Evolutionary conservation across 2,797 vertebrate species (phyloP), one percentile per base, ranked within the genome.

Genomic region (Kryptopterus vitreolus): DNA sequence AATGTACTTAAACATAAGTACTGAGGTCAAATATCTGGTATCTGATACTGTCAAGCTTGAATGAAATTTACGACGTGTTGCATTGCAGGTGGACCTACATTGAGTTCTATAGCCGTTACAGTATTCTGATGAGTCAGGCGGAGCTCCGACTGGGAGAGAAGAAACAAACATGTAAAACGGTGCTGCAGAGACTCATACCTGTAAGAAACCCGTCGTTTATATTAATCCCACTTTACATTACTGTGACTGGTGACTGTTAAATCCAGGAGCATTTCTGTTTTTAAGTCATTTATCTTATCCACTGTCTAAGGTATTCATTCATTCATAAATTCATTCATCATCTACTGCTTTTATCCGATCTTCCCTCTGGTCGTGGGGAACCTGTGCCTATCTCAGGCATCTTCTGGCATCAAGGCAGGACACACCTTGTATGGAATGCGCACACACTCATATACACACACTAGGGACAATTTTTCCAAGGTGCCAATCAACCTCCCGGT

Each of bases 101-200:
- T 11, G 98, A 99, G 91, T 99, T 99, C 91, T 99, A 95, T 89
- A 96, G 97, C 82, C 95, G 98, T 43, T 99, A 98, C 76, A 95
- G 96, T 83, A 93, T 99, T 84, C 93, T 99, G 29, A 98, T 98
- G 97, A 94, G 91, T 16, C 95, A 96, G 66, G 90, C 92, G 62
- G 98, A 99, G 46, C 90, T 93, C 0, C 89, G 89, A 3, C 68
- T 93, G 35, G 87, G 57, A 0, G 96, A 98, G 82, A 99, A 97
- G 88, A 98, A 96, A 77, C 93, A 96, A 81, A 96, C 96, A 50
- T 99, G 98, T 92, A 95, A 93, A 88, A 92, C 84, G 0, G 96
- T 96, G 76, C 80, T 99, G 76, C 94, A 97, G 89, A 91, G 95
- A 79, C 89, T 99, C 76, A 98, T 99, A 89, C 95, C 96, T 93